These are phyloP conservation scores for Drosophila kurseongensis DNA, from an alignment of 1,140 invertebrate genomes.

Conservation along the genomic window DNA sequence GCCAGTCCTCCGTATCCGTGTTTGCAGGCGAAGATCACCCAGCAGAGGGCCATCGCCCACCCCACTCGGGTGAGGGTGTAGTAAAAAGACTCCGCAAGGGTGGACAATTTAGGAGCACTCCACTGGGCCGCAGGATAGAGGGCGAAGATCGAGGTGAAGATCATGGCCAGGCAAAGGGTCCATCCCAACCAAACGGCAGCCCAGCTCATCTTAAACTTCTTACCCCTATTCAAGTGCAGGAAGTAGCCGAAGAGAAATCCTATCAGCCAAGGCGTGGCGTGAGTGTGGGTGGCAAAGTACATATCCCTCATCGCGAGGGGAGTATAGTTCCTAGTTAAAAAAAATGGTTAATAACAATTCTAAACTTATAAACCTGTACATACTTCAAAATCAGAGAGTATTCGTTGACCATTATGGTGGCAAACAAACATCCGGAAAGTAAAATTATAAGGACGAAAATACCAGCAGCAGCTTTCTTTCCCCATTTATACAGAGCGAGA, in stretches of 20 bases:
- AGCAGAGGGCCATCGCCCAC: constrained; percentile 87
- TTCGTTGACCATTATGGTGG: constrained; percentile 47
- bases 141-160: constrained; percentile 70
- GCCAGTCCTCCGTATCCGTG: constrained; percentile 87
- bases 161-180: constrained; percentile 57
- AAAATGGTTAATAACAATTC: background rate
- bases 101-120: constrained; percentile 49
- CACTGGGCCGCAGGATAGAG: constrained; percentile 62
- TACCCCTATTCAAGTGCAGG: constrained; percentile 42
- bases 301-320: constrained; percentile 5
- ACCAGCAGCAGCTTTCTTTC: constrained; percentile 58
- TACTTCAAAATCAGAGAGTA: constrained; percentile 41
- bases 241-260: constrained; percentile 66
- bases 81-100: constrained; percentile 86
- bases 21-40: constrained; percentile 89
- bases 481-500: constrained; percentile 88
- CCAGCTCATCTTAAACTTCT: constrained; percentile 22
- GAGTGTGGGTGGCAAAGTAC: constrained; percentile 56
- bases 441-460: constrained; percentile 45
- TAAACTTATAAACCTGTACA: background rate
- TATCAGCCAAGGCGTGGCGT: constrained; percentile 62
- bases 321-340: constrained; percentile 7
- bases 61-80: constrained; percentile 86
- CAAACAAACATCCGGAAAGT: constrained; percentile 50
- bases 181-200: constrained; percentile 45